Evolutionary conservation across 2,797 vertebrate species (phyloP).

Genomic region (Momotus momota): DNA sequence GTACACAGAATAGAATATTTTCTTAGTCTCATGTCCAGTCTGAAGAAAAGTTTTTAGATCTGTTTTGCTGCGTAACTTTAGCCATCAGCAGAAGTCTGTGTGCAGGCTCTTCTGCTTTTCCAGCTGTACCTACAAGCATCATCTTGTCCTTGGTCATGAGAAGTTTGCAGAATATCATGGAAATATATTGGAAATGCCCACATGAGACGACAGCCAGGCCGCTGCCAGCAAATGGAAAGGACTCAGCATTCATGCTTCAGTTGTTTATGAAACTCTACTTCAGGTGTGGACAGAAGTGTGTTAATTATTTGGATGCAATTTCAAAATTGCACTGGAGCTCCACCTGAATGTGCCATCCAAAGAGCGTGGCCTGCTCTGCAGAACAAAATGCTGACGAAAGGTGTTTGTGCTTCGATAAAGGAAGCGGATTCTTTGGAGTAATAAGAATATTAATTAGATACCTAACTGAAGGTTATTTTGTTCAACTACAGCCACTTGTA

Average conservation of each 20-base stretch:
- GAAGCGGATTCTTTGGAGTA: not conserved
- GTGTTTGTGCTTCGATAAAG: not conserved
- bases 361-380: not conserved
- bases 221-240: not conserved
- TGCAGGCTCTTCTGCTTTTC: not conserved
- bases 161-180: not conserved
- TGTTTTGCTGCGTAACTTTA: not conserved
- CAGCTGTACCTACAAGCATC: not conserved
- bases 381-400: not conserved
- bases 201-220: not conserved
- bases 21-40: rapidly evolving
- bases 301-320: not conserved
- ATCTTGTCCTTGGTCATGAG: not conserved
- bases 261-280: not conserved
- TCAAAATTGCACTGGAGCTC: not conserved
- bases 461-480: not conserved
- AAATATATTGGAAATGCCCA: not conserved
- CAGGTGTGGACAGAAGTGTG: no score
- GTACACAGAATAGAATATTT: not conserved
- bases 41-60: not conserved
- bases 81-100: not conserved
- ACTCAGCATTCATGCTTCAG: rapidly evolving
- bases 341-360: not conserved
- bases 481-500: not conserved
- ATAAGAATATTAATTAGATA: not conserved